A percentile compares a stretch with the other conserved stretches of the same genome.
Evolutionary conservation across 1,140 invertebrate genomes (phyloP).

Genomic region (Monochamus saltuarius): DNA sequence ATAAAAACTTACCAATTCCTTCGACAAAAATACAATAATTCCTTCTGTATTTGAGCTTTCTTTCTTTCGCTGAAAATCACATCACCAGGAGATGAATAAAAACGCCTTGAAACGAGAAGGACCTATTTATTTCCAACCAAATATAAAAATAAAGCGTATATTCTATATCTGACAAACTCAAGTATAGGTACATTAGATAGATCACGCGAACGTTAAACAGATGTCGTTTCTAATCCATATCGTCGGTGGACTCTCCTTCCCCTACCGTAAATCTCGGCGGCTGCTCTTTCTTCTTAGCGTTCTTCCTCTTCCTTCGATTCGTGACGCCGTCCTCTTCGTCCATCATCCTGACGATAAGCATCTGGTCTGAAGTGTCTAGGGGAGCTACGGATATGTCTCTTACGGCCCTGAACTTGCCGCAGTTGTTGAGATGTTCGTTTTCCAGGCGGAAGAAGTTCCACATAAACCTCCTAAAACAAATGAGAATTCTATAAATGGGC

Average conservation of each 20-base stretch:
- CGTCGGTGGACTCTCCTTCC: conserved; percentile 54
- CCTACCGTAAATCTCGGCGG: conserved; percentile 46
- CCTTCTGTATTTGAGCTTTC: too few species aligned
- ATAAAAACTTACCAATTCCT: too few species aligned
- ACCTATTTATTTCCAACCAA: too few species aligned
- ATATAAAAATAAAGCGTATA: too few species aligned
- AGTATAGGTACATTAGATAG: too few species aligned
- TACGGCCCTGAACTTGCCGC: conserved; percentile 98
- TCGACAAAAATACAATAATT: too few species aligned
- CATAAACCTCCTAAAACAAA: conserved; percentile 79
- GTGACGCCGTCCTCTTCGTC: conserved; percentile 87
- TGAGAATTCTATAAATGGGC: conserved; percentile 5
- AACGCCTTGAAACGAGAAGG: too few species aligned
- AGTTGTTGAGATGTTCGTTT: conserved; percentile 99
- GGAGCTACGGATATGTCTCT: conserved; percentile 98
- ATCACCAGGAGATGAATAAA: too few species aligned
- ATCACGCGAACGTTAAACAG: neutral
- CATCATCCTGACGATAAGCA: conserved; percentile 92
- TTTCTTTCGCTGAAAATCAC: too few species aligned
- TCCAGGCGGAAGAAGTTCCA: conserved; percentile 99
- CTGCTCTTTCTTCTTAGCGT: conserved; percentile 47
- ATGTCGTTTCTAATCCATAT: conserved; percentile 39
- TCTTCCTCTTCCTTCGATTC: conserved; percentile 66
- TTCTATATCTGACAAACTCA: too few species aligned
- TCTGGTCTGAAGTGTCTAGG: conserved; percentile 90